Conservation (phyloP, 2,113 vertebrate species). For the Felis chaus region DNA sequence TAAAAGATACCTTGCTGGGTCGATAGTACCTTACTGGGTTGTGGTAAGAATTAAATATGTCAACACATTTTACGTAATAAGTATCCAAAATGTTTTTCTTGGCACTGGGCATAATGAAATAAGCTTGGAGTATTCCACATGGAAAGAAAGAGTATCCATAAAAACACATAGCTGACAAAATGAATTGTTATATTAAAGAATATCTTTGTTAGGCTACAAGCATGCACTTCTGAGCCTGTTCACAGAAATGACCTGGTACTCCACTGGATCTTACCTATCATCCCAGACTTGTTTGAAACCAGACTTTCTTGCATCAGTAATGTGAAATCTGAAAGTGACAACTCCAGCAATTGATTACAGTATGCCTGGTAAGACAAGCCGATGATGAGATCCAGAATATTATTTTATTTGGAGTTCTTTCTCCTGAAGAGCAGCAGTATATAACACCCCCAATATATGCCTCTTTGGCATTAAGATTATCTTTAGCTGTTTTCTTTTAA, state of each 20-base stretch:
- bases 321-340: conserved; percentile 12
- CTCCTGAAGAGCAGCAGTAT: not conserved
- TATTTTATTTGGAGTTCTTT: not conserved
- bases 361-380: not conserved
- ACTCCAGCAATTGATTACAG: not conserved
- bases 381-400: not conserved
- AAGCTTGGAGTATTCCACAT: conserved; percentile 1
- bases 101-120: conserved; percentile 13
- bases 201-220: not conserved
- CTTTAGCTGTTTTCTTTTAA: not conserved
- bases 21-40: conserved; percentile 46
- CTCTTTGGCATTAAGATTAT: not conserved
- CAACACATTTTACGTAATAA: conserved; percentile 43
- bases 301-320: not conserved
- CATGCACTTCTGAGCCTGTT: not conserved
- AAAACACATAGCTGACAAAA: conserved; percentile 17
- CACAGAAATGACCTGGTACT: not conserved
- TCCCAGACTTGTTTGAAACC: not conserved
- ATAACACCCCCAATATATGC: not conserved
- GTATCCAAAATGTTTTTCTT: conserved; percentile 38
- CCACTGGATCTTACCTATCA: not conserved
- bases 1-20: conserved; percentile 27
- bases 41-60: conserved; percentile 47
- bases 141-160: not conserved
- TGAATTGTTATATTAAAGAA: conserved; percentile 36